Evolutionary conservation across 1,140 invertebrate species (phyloP).

Genomic region (Formica selysi): DNA sequence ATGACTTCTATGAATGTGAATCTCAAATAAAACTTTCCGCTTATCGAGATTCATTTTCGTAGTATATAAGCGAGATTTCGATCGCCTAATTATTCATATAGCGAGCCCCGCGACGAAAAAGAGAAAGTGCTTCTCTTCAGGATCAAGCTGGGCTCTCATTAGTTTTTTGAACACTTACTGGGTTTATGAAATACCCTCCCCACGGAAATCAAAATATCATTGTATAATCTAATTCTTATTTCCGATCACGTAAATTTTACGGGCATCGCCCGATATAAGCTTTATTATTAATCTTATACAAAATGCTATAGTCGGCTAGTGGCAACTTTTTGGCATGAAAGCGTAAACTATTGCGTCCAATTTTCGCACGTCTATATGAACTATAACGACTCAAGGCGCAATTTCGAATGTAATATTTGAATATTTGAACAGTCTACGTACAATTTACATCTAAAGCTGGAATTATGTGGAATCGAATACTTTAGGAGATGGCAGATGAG

Average conservation of each 20-base stretch:
- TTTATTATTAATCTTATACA: conserved; percentile 62
- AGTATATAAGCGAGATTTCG: background rate
- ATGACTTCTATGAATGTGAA: background rate
- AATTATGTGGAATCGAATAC: background rate
- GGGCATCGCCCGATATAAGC: conserved; percentile 35
- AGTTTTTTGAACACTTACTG: conserved; percentile 35
- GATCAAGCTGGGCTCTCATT: conserved; percentile 39
- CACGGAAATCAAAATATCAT: conserved; percentile 56
- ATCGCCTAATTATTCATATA: conserved; percentile 8
- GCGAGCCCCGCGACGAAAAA: background rate
- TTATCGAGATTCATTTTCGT: conserved; percentile 11
- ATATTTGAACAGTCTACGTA: conserved; percentile 4
- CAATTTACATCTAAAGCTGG: conserved; percentile 26
- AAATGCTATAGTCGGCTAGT: conserved; percentile 48
- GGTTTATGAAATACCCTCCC: conserved; percentile 15
- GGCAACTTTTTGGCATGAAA: conserved; percentile 50
- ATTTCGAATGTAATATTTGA: conserved; percentile 35
- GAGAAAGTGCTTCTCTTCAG: conserved; percentile 16
- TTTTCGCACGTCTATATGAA: conserved; percentile 60
- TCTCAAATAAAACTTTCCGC: background rate
- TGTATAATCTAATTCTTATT: conserved; percentile 56
- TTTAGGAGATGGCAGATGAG: background rate
- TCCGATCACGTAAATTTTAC: conserved; percentile 52
- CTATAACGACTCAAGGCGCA: conserved; percentile 50
- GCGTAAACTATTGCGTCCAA: conserved; percentile 61